Conservation (phyloP, 2,113 vertebrate species). For the Xiphophorus couchianus region DNA sequence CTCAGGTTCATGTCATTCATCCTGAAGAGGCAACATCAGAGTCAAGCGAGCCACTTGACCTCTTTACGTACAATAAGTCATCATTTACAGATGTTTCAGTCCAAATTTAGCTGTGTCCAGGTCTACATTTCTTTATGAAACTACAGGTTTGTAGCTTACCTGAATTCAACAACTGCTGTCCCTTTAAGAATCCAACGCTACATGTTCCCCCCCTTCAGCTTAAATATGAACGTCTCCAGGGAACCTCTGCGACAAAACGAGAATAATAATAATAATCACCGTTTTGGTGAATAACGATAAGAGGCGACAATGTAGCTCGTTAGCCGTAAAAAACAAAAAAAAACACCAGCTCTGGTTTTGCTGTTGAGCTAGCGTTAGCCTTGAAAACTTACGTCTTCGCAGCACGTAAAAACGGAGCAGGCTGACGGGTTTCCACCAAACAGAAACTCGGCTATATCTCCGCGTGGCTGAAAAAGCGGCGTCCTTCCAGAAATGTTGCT, state of each 20-base stretch:
- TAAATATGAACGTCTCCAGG: neutral
- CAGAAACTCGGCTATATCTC: rapidly evolving
- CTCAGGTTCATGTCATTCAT: constrained; percentile 99
- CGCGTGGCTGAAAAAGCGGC: rapidly evolving
- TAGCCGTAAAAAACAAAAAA: neutral
- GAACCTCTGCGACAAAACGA: rapidly evolving
- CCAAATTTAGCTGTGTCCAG: too few relatives aligned
- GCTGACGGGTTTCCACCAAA: neutral
- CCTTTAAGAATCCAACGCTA: constrained; percentile 15
- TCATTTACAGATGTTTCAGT: too few relatives aligned
- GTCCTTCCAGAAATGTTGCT: rapidly evolving
- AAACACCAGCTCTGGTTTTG: neutral
- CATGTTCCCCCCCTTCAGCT: neutral
- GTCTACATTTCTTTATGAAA: too few relatives aligned
- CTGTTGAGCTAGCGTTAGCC: neutral
- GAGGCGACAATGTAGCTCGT: neutral
- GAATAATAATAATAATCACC: neutral
- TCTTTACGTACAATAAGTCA: neutral
- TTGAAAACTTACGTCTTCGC: neutral
- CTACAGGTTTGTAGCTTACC: constrained; percentile 28
- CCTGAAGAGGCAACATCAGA: constrained; percentile 63
- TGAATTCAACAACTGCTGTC: constrained; percentile 51
- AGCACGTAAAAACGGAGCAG: neutral
- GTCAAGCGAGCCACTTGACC: neutral
- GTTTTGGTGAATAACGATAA: neutral